Base-by-base conservation (phyloP, 1,140 invertebrate genomes). In the Laodelphax striatellus region DNA sequence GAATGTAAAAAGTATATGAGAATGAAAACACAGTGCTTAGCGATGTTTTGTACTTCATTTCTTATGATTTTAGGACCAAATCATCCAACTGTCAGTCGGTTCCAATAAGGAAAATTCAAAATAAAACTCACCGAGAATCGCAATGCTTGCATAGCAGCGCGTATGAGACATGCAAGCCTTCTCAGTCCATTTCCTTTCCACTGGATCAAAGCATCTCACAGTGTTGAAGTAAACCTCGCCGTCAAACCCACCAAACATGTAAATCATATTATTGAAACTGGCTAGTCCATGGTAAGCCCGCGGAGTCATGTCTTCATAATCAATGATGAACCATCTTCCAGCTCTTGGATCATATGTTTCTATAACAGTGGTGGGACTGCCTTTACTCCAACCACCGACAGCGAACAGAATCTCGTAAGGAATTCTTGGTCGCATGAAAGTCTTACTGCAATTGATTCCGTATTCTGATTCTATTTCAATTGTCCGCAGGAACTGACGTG, bases 171-270 rank as follows among this genome's bases (percentile, higher is more conserved):
- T 88, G 71, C 83, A 86, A 1, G 85, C 83, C 50, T 78, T 73
- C 62, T 87, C 83, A 10, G 72, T 73, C 85, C 86, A 88, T 1
- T 72, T 71, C 60, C 81, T 80, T 0, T 70, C 78, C 0, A 79
- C 71, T 0, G 85, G 82, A 69, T 87, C 77, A 66, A 81, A 88
- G 63, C 80, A 81, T 14, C 82, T 74, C 11, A 86, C 79, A 0
- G 83, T 82, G 63, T 85, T 87, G 67, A 85, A 86, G 65, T 86
- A 81, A 53, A 86, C 80, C 55, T 80, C 81, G 4, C 86, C 85
- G 66, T 88, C 84, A 64, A 85, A 87, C 2, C 85, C 87, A 5
- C 88, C 88, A 62, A 89, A 82, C 74, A 89, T 81, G 70, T 89
- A 90, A 61, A 91, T 85, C 38, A 80, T 63, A 60, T 81, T 80